Base-by-base conservation (phyloP, 2,888 invertebrate genomes). In the Mallateleia sp. region DNA sequence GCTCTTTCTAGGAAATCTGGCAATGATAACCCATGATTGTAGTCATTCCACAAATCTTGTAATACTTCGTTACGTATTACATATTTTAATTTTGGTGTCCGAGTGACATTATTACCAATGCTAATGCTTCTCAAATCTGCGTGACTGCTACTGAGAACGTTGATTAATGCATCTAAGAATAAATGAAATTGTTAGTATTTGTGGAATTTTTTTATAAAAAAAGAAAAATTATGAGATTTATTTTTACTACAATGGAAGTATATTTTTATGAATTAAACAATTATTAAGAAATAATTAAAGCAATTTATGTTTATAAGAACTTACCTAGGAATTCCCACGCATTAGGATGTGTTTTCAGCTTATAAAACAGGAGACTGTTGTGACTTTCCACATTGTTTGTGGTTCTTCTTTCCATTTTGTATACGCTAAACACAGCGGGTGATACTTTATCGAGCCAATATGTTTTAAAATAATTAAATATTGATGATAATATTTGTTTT, bases 241-340 rank as follows among this genome's bases (percentile, higher is more conserved):
- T n/a, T n/a, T n/a, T n/a, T n/a, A n/a, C n/a, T n/a, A n/a, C n/a
- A n/a, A n/a, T n/a, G n/a, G n/a, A n/a, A n/a, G n/a, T n/a, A n/a
- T n/a, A n/a, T n/a, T n/a, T n/a, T n/a, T n/a, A n/a, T n/a, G n/a
- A n/a, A n/a, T n/a, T n/a, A n/a, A n/a, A n/a, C n/a, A n/a, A n/a
- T n/a, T n/a, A n/a, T n/a, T n/a, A n/a, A n/a, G n/a, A n/a, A n/a
- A n/a, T n/a, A n/a, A n/a, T n/a, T n/a, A n/a, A n/a, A n/a, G n/a
- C n/a, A n/a, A n/a, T n/a, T n/a, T n/a, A n/a, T n/a, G n/a, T n/a
- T n/a, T n/a, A n/a, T n/a, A n/a, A n/a, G n/a, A n/a, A n/a, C 8
- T 77, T 66, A 77, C 75, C 54, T 14, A 56, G 1, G 54, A 77
- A 77, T 18, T 77, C 54, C 75, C 75, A 77, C n/a, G 56, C 42